Conservation (phyloP, 1,140 invertebrate genomes). For the Microplitis demolitor region DNA sequence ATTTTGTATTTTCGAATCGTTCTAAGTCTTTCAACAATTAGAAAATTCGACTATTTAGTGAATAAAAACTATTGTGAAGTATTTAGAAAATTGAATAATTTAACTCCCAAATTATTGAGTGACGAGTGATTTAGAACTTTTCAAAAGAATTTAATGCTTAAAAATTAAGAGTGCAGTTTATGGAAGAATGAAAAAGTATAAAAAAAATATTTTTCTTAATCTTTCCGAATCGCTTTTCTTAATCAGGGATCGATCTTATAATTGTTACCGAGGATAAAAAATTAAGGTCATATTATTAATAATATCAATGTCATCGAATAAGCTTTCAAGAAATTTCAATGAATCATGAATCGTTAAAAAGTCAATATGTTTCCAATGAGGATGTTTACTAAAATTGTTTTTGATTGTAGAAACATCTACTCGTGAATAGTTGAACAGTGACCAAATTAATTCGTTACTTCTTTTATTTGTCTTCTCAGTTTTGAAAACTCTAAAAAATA, state of each 20-base stretch:
- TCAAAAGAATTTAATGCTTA: no score
- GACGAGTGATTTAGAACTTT: no score
- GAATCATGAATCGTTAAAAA: constrained; percentile 60
- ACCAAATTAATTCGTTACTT: constrained; percentile 52
- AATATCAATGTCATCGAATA: constrained; percentile 61
- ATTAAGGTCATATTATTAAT: constrained; percentile 62
- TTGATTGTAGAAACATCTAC: constrained; percentile 42
- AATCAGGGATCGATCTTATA: constrained; percentile 48
- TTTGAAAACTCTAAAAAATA: constrained; percentile 32
- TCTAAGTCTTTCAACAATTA: no score
- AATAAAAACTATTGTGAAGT: no score
- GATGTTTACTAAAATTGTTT: constrained; percentile 58
- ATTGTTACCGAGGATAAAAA: constrained; percentile 61
- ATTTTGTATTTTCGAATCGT: no score
- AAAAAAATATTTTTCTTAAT: no score
- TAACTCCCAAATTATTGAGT: no score
- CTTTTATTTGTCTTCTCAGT: constrained; percentile 37
- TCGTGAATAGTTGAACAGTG: constrained; percentile 45
- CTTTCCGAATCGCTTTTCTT: not conserved
- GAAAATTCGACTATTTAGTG: no score
- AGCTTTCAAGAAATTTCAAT: constrained; percentile 54
- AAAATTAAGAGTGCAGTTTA: no score
- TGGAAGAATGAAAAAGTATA: no score
- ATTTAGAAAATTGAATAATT: no score
- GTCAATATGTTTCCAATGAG: constrained; percentile 61